These are phyloP conservation scores for Mythimna pallens DNA, from an alignment of 2,888 invertebrate species.

Conservation along the genomic window DNA sequence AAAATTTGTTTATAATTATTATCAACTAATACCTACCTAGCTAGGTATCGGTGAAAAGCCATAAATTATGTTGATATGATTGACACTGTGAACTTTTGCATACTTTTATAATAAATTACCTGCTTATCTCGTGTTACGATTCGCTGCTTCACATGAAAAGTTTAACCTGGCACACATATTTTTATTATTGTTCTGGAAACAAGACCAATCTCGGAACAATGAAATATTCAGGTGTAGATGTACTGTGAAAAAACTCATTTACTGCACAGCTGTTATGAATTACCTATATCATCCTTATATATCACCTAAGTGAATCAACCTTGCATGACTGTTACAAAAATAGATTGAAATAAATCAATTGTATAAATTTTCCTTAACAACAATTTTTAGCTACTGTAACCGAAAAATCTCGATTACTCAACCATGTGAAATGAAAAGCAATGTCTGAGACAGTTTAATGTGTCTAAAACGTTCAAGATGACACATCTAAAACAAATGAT, in stretches of 20 bases:
- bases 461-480: conserved; percentile 16
- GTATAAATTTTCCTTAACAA: conserved; percentile 2
- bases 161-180: conserved; percentile 1
- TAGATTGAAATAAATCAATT: neutral
- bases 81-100: conserved; percentile 52
- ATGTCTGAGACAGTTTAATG: conserved; percentile 2
- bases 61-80: conserved; percentile 49
- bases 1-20: conserved; percentile 22
- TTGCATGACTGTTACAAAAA: neutral
- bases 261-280: neutral
- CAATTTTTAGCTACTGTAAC: neutral
- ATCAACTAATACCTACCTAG: neutral
- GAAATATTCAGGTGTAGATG: neutral
- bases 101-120: conserved; percentile 37
- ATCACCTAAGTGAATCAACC: neutral
- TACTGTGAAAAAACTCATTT: neutral
- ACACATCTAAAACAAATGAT: conserved; percentile 25
- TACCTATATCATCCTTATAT: neutral
- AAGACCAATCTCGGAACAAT: neutral
- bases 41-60: conserved; percentile 27
- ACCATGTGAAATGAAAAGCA: conserved; percentile 4
- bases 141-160: conserved; percentile 2
- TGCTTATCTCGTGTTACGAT: conserved; percentile 20
- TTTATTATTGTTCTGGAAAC: neutral
- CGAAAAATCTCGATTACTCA: neutral